Percentiles rank a stretch among this genome's conserved stretches.
These are phyloP conservation scores for Pteropus alecto DNA, from an alignment of 2,113 vertebrate genomes.

Conservation along the genomic window DNA sequence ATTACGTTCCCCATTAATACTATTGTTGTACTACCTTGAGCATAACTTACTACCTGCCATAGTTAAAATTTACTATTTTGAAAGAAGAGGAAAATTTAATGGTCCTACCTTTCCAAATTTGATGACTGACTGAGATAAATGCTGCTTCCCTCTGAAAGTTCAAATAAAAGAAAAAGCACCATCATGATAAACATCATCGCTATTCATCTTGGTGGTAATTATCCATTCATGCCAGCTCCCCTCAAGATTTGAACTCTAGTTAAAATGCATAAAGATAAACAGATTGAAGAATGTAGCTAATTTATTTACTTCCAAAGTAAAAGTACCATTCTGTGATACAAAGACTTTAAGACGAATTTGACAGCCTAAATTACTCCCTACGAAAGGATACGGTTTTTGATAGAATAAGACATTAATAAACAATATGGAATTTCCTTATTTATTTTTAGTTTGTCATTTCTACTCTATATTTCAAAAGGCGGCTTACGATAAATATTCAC, in stretches of 20 bases:
- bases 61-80: constrained; percentile 37
- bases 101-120: neutral
- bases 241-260: constrained; percentile 66
- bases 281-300: constrained; percentile 57
- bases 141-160: constrained; percentile 36
- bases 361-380: constrained; percentile 56
- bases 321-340: constrained; percentile 27
- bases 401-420: constrained; percentile 59
- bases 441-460: constrained; percentile 34
- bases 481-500: constrained; percentile 16
- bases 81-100: constrained; percentile 20
- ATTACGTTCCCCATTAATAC: neutral
- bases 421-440: constrained; percentile 22
- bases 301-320: constrained; percentile 61
- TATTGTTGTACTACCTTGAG: neutral
- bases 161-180: constrained; percentile 44
- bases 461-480: constrained; percentile 25
- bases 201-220: constrained; percentile 50
- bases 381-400: neutral
- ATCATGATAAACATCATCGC: constrained; percentile 43
- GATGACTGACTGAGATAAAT: constrained; percentile 34
- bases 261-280: constrained; percentile 61
- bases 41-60: neutral
- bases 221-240: constrained; percentile 32
- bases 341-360: constrained; percentile 56